Base-by-base conservation (phyloP, 2,797 vertebrate genomes). In the Acanthiza pusilla region DNA sequence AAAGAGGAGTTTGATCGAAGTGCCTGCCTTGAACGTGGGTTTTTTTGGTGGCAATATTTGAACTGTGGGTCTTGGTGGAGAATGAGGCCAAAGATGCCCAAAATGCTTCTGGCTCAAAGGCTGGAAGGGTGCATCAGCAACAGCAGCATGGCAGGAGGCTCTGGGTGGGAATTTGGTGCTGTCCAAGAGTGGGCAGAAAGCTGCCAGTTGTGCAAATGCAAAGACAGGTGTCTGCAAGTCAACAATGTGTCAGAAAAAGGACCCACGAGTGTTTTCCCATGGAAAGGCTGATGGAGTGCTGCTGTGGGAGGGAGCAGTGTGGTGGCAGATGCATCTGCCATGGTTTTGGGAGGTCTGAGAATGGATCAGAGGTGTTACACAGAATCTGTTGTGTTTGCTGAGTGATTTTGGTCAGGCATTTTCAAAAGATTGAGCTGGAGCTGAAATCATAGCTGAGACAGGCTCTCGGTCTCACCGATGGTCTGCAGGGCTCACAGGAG, bases 241-340 rank as follows among this genome's bases (percentile, higher is more conserved):
- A 29, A 16, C 58, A 74, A 9, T 7, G 9, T 32, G 6, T 3
- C 3, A 7, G 43, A 19, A 34, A 48, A 67, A 62, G 38, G 34
- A 47, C 5, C 18, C 1, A 0, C 8, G 8, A 58, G 48, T 2
- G 3, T 9, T 21, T 79, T 66, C 23, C 27, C 9, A 0, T 8
- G 36, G 22, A 14, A 8, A 71, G 43, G 16, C 5, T 25, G 54
- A 25, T 22, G 13, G n/a, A 5, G 53, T 47, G 63, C 5, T 19
- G 4, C 45, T 8, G 57, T 23, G 55, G 68, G 23, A 26, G 3
- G 20, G 29, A 68, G 5, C 6, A 13, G 30, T 1, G 0, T 16
- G n/a, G 17, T 36, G 40, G 23, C 38, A 48, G 57, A 13, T 30
- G 16, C 0, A 2, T 20, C 45, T 6, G 27, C 20, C 10, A 0